Conservation (phyloP, 2,113 vertebrate species). For the Alaudala cheleensis region DNA sequence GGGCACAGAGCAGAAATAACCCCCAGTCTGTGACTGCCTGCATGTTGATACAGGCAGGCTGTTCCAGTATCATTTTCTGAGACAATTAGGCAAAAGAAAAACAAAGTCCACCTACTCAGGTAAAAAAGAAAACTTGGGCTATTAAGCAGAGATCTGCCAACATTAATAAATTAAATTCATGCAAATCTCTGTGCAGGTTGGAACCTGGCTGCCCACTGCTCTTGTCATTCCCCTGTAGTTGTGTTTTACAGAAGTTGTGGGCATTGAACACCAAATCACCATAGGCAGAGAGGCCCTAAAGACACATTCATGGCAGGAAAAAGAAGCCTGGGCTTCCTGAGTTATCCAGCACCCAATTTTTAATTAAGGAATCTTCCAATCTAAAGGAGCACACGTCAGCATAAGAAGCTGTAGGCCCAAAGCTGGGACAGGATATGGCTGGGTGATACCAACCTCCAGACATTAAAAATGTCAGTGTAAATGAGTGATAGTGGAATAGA, state of each 20-base stretch:
- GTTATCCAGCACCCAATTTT: not conserved
- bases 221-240: not conserved
- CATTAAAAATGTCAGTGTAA: not conserved
- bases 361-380: not conserved
- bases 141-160: not conserved
- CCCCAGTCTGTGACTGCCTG: not conserved
- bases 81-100: constrained; percentile 6
- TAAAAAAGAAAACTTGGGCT: not conserved
- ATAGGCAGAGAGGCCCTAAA: not conserved
- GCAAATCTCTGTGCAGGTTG: not conserved
- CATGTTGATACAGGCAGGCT: not conserved
- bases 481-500: not conserved
- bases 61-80: not conserved
- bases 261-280: not conserved
- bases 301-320: not conserved
- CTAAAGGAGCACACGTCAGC: not conserved
- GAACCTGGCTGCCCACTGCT: not conserved
- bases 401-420: not conserved
- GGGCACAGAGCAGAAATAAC: not conserved
- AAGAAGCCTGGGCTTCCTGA: not conserved
- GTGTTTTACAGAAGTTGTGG: not conserved
- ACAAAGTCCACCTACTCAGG: constrained; percentile 25
- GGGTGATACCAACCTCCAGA: not conserved
- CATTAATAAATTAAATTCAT: not conserved
- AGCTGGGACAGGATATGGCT: not conserved